Evolutionary conservation across 2,888 invertebrate genomes (phyloP).

Genomic region (Xanthia togata): DNA sequence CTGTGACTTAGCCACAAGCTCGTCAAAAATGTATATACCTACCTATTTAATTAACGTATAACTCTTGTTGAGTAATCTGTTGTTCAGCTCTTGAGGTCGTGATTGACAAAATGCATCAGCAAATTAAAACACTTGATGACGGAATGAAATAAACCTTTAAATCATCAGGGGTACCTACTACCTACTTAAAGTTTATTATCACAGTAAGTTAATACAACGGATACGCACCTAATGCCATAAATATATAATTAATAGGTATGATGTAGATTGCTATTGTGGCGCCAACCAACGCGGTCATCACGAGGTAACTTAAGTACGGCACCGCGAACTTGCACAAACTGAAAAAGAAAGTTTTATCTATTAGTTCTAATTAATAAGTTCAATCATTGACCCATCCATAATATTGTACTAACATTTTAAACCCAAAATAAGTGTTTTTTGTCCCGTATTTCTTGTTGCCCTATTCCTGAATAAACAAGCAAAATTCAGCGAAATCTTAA

Average conservation of each 20-base stretch:
- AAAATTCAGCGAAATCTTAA: not conserved
- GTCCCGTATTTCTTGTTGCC: not conserved
- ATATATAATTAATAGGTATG: constrained; percentile 84
- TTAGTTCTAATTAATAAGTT: constrained; percentile 11
- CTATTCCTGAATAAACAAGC: not conserved
- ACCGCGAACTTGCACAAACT: constrained; percentile 86
- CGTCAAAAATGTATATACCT: not conserved
- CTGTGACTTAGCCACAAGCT: no score
- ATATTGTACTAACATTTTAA: no score
- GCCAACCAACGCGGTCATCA: constrained; percentile 76
- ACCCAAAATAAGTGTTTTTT: not conserved
- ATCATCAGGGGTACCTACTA: not conserved
- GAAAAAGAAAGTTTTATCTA: constrained; percentile 64
- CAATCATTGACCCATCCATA: no score
- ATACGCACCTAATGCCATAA: constrained; percentile 85
- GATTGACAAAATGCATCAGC: not conserved
- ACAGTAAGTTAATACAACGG: not conserved
- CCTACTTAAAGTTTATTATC: not conserved
- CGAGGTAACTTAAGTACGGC: constrained; percentile 85
- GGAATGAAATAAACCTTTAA: not conserved
- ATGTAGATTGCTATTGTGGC: constrained; percentile 80
- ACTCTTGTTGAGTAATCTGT: not conserved
- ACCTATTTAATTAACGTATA: not conserved
- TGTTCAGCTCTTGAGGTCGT: not conserved
- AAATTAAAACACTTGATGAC: not conserved